These are phyloP conservation scores for Hoplodrina blanda DNA, from an alignment of 2,888 invertebrate genomes.

Conservation along the genomic window DNA sequence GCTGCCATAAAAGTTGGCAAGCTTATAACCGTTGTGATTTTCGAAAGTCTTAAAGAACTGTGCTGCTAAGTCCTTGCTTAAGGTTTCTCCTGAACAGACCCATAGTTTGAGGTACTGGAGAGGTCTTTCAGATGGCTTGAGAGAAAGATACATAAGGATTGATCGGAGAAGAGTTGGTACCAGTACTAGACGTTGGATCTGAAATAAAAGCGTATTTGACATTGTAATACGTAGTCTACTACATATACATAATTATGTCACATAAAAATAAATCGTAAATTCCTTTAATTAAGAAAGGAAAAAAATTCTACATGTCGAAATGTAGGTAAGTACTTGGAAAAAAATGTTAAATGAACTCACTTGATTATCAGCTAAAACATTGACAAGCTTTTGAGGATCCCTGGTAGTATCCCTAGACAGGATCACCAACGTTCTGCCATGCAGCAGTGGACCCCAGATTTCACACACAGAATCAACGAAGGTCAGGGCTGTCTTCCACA, in stretches of 20 bases:
- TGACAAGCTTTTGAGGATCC: conserved; percentile 94
- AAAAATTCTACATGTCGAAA: too few species aligned
- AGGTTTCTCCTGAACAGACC: conserved; percentile 97
- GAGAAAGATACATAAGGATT: conserved; percentile 93
- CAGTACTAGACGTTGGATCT: conserved; percentile 95
- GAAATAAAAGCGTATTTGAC: too few species aligned
- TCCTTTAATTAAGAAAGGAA: too few species aligned
- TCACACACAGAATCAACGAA: conserved; percentile 97
- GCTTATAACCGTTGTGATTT: conserved; percentile 90
- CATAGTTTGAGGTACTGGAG: conserved; percentile 93
- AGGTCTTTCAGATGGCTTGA: conserved; percentile 90
- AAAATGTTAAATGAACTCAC: too few species aligned
- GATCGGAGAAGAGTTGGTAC: conserved; percentile 96
- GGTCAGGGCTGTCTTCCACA: conserved; percentile 97
- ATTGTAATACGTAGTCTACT: too few species aligned
- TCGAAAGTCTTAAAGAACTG: conserved; percentile 95
- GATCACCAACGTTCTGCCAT: conserved; percentile 93
- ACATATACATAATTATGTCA: too few species aligned
- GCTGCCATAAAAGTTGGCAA: conserved; percentile 97
- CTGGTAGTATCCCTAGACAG: conserved; percentile 93
- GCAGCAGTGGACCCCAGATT: conserved; percentile 96
- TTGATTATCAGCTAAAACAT: conserved; percentile 93
- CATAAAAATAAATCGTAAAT: too few species aligned
- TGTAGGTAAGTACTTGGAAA: too few species aligned
- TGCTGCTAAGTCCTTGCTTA: conserved; percentile 92